Percentiles rank a stretch among this genome's conserved stretches.
phyloP scores from a whole-genome alignment of 1,140 invertebrate genomes.

The Paracyclopina nana region DNA sequence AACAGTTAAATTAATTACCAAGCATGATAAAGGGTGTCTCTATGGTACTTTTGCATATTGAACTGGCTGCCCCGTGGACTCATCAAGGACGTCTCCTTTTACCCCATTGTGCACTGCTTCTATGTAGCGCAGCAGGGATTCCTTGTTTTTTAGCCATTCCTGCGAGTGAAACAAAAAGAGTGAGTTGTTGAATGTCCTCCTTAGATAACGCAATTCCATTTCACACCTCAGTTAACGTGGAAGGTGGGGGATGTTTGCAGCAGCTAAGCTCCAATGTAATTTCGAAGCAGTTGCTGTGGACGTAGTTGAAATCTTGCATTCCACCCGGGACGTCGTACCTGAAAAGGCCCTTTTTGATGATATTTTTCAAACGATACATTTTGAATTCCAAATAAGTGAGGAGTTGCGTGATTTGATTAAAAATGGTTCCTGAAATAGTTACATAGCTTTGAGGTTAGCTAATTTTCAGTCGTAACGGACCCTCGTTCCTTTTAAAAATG shows the following conservation, averaged over 20 bases:
- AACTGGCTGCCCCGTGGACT: constrained; percentile 43
- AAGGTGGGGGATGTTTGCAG: constrained; percentile 59
- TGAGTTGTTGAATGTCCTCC: background rate
- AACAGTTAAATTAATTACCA: background rate
- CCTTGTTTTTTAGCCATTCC: constrained; percentile 68
- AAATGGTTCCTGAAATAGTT: no score
- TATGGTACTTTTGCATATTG: constrained; percentile 42
- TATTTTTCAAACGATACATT: no score
- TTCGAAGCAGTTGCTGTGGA: constrained; percentile 78
- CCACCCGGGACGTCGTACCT: constrained; percentile 64
- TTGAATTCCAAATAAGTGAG: no score
- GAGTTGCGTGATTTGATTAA: no score
- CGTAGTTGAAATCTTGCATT: constrained; percentile 98
- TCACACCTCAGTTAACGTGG: constrained; percentile 42
- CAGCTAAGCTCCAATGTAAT: constrained; percentile 87
- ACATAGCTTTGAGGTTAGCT: no score
- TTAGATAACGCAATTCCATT: background rate
- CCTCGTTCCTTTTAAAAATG: no score
- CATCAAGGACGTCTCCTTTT: constrained; percentile 60
- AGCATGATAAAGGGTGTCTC: constrained; percentile 20
- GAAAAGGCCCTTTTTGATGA: no score
- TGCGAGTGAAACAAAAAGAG: background rate
- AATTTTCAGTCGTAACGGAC: no score
- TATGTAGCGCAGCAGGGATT: constrained; percentile 60
- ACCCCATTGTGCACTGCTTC: constrained; percentile 74